Base-by-base conservation (phyloP, 2,797 vertebrate species). In the Rousettus madagascariensis region DNA sequence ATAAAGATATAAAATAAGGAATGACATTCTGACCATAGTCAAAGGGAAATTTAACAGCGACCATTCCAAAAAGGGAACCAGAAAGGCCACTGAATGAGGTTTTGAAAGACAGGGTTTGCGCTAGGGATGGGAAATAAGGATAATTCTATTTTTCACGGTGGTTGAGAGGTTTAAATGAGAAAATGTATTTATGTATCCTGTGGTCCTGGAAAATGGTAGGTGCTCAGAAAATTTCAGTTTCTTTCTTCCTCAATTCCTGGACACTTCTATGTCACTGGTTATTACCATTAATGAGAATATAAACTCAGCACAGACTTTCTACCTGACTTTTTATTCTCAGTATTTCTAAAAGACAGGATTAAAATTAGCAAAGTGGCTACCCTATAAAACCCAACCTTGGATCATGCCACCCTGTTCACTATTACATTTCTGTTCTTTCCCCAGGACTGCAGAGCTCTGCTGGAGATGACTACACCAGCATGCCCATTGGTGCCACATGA, bases 41-140 rank as follows among this genome's bases (percentile, higher is more conserved):
- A 89, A 91, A 95, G 63, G 55, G 19, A 89, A 83, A 91, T 91
- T 80, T 88, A 55, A 78, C 68, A 72, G 8, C 84, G 26, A 94
- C 5, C 16, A 46, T 83, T 84, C 51, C 11, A 75, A 77, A 94
- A 94, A 90, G 65, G 17, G 41, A 66, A 77, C 7, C 3, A 2
- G 22, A 94, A n/a, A 46, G 84, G 24, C 6, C 78, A 33, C 43
- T 49, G 49, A 84, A 57, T 19, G 69, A 93, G 33, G 3, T 82
- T 83, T 93, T 68, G 89, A 89, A 94, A 74, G 61, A 86, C 22
- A 89, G 17, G 19, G n/a, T 65, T 30, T 84, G 53, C 26, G 92
- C 26, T 68, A 92, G 28, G 61, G n/a, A 53, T 90, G 65, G 55
- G 75, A 84, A 83, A 80, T 46, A 30, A 80, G 22, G 71, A 43